Evolutionary conservation across 2,888 invertebrate genomes (phyloP), one percentile per base, ranked within the genome.

Genomic region (Morinoia aosen): DNA sequence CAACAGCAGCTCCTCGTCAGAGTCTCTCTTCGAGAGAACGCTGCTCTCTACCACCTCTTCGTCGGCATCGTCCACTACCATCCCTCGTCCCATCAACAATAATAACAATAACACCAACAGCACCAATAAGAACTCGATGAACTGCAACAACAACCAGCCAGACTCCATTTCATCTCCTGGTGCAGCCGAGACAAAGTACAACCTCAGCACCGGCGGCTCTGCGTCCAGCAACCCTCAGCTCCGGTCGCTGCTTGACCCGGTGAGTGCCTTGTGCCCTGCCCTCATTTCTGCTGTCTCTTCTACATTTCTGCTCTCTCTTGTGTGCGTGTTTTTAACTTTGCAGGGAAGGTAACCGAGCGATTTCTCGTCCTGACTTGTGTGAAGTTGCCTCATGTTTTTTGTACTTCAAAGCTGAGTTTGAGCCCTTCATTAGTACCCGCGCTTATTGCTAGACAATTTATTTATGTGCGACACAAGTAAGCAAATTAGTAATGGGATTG

Each of bases 21-120:
- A 93, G 93, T 93, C 93, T 25, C 93, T 93, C 57, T 93, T 93
- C 19, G 93, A 93, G 93, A 93, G 93, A 93, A 93, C 93, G 4
- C 57, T 93, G n/a, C 93, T 93, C 2, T 56, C 93, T 11, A 57
- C 57, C 93, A 93, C 93, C 12, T 90, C 90, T 33, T 90, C 90
- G 40, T 40, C 90, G 19, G 48, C 90, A 0, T 90, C 90, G 14
- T 90, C 90, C 40, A 40, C 90, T 4, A 90, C 90, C 90, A 90
- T 40, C 39, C 90, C 40, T 90, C 56, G 57, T 8, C 56, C 56
- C 57, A 93, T 12, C 93, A 93, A 93, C 93, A 93, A 93, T 57
- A 93, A 93, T 33, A 93, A 93, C 93, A 93, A 93, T 57, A 95
- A 58, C 64, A 95, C 39, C 95, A 95, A 95, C n/a, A 95, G n/a